phyloP scores from a whole-genome alignment of 2,797 vertebrate genomes.

The Sarcophilus harrisii region DNA sequence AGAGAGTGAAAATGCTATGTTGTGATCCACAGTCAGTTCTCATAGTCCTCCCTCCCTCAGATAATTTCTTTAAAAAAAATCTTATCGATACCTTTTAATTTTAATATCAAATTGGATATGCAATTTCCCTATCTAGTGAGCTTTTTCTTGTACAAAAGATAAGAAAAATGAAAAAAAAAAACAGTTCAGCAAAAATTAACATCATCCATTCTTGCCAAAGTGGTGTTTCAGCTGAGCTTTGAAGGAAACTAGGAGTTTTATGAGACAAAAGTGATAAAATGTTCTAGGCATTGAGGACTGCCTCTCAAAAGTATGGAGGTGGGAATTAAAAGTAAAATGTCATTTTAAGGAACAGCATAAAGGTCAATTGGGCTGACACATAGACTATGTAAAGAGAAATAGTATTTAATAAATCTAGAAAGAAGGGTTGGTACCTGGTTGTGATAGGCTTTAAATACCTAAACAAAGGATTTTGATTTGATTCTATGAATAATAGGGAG shows the following conservation, averaged over 20 bases:
- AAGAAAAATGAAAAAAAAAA: background rate
- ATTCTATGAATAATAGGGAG: background rate
- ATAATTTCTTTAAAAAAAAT: background rate
- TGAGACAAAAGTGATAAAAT: background rate
- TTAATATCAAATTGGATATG: background rate
- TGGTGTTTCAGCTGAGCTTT: background rate
- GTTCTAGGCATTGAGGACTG: background rate
- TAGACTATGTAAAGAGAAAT: background rate
- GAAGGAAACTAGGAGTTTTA: background rate
- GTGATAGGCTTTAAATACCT: background rate
- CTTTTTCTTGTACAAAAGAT: background rate
- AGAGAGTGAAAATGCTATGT: too few species aligned
- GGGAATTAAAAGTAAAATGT: background rate
- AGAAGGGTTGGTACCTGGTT: background rate
- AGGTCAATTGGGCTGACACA: background rate
- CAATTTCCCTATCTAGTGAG: background rate
- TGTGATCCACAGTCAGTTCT: too few species aligned
- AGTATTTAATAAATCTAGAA: background rate
- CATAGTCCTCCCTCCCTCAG: too few species aligned
- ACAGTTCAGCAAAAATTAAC: background rate
- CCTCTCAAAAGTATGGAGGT: background rate
- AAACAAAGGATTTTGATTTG: background rate
- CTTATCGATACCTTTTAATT: background rate
- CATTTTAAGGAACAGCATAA: background rate
- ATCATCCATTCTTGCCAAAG: background rate